phyloP scores from a whole-genome alignment of 1,140 invertebrate species.

The Drosophila navojoa region DNA sequence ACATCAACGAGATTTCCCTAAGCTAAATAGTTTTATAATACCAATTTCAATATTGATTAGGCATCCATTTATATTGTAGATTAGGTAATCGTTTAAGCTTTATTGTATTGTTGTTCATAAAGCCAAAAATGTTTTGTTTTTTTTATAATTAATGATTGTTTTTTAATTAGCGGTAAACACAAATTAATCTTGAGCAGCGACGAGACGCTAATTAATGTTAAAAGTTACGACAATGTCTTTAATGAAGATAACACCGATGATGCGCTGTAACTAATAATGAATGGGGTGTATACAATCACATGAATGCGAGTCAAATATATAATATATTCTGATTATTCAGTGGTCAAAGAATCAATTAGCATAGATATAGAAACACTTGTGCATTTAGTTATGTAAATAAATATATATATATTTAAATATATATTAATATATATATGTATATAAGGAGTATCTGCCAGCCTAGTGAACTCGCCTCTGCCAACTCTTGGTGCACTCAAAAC shows the following conservation, averaged over 20 bases:
- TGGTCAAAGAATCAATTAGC: too few relatives aligned
- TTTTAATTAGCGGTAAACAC: background rate
- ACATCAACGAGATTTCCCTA: slow-evolving; percentile 19
- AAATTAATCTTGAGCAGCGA: slow-evolving; percentile 17
- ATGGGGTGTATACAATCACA: too few relatives aligned
- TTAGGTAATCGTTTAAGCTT: slow-evolving; percentile 22
- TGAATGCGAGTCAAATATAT: too few relatives aligned
- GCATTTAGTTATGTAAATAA: too few relatives aligned
- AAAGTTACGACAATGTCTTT: background rate
- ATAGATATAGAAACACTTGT: too few relatives aligned
- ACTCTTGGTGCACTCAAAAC: too few relatives aligned
- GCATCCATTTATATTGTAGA: background rate
- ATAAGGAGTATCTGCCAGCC: too few relatives aligned
- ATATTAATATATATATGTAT: too few relatives aligned
- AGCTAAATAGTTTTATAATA: slow-evolving; percentile 20
- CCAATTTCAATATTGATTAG: background rate
- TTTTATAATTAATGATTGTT: background rate
- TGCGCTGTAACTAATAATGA: background rate
- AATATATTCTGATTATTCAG: too few relatives aligned
- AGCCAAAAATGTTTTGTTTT: background rate
- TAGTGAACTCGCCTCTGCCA: too few relatives aligned
- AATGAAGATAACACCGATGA: background rate
- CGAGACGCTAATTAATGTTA: background rate
- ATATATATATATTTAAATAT: too few relatives aligned
- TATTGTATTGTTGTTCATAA: background rate